Evolutionary conservation across 1,140 invertebrate species (phyloP).

Genomic region (Neodiprion virginianus): DNA sequence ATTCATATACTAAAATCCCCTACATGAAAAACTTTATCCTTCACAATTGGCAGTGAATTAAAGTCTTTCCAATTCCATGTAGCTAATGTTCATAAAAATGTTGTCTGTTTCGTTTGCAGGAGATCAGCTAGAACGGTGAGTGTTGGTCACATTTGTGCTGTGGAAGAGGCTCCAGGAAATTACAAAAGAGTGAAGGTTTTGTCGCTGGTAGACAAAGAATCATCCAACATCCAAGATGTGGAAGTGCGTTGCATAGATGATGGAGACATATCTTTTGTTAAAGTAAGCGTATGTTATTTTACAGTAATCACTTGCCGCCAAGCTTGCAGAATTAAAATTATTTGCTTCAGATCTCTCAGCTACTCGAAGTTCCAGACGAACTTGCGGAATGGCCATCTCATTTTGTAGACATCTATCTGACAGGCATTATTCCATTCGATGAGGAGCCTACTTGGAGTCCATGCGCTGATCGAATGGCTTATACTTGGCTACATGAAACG

Average conservation of each 20-base stretch:
- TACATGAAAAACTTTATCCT: too few relatives aligned
- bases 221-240: conserved; percentile 31
- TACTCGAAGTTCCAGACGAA: conserved; percentile 47
- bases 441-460: conserved; percentile 52
- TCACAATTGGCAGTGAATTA: background rate
- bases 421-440: conserved; percentile 47
- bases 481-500: conserved; percentile 46
- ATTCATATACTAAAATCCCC: too few relatives aligned
- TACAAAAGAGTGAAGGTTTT: conserved; percentile 49
- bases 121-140: conserved; percentile 28
- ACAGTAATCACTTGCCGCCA: background rate
- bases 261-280: conserved; percentile 34
- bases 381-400: conserved; percentile 37
- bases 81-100: background rate
- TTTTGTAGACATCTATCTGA: conserved; percentile 50
- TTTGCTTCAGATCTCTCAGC: conserved; percentile 33
- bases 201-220: conserved; percentile 36
- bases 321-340: background rate
- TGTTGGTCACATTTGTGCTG: conserved; percentile 41
- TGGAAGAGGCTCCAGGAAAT: conserved; percentile 40
- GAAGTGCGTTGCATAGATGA: conserved; percentile 48
- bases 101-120: conserved; percentile 20
- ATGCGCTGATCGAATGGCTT: conserved; percentile 30
- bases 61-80: background rate
- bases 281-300: conserved; percentile 36